Evolutionary conservation across 2,797 vertebrate genomes (phyloP), one percentile per base, ranked within the genome.

Genomic region (Oreochromis grahami): DNA sequence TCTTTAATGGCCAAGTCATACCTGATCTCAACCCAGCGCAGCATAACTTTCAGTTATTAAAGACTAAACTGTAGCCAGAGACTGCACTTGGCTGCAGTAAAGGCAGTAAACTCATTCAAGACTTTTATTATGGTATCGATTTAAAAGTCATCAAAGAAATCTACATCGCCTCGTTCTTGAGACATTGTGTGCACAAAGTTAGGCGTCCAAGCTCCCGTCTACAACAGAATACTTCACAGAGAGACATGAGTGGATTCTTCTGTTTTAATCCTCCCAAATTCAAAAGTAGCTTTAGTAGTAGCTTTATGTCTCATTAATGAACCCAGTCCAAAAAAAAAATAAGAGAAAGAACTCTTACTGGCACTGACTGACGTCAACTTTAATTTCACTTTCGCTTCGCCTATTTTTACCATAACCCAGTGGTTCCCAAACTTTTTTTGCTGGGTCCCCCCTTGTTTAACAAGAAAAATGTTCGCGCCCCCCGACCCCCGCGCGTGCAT

Each of bases 331-430:
- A 8, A 63, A 63, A 63, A 63, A 60, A 41, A 13, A 63, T 63
- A 36, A 41, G 36, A 65, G 10, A 65, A 65, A 14, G 12, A 65
- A 21, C 11, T 65, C 34, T 65, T 65, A 41, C 12, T 65, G 34
- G 34, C 60, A 65, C 32, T 60, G 58, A 38, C 34, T 21, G 60
- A 13, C 15, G n/a, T 65, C 38, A 68, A 26, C 63, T 43, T n/a
- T 43, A 15, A 68, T 24, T 43, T 68, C 63, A 24, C 38, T 24
- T 68, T 68, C 0, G 1, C 63, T 24, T 43, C 1, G 1, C 63
- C 63, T 24, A 9, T 14, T 21, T 43, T 68, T 43, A 4, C 63
- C 13, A 15, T 68, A 14, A 41, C 63, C 36, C n/a, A n/a, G n/a
- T n/a, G n/a, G n/a, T n/a, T n/a, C n/a, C n/a, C n/a, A n/a, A n/a